These are phyloP conservation scores for Oncopeltus fasciatus DNA, from an alignment of 1,140 invertebrate genomes.

Conservation along the genomic window DNA sequence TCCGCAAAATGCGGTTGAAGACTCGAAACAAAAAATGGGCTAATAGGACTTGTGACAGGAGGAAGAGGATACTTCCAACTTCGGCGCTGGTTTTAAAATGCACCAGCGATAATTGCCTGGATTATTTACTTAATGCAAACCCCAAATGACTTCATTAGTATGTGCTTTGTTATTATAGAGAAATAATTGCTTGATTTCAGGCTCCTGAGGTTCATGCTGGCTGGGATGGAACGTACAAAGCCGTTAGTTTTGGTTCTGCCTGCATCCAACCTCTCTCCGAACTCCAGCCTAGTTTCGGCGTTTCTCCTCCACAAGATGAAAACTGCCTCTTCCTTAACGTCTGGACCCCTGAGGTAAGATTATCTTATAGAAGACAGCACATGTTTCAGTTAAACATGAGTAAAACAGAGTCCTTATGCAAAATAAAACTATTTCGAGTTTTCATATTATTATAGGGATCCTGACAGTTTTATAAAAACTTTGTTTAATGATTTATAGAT, in stretches of 20 bases:
- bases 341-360: conserved; percentile 34
- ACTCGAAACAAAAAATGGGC: too few relatives aligned
- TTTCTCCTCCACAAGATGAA: conserved; percentile 28
- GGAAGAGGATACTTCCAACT: too few relatives aligned
- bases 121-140: too few relatives aligned
- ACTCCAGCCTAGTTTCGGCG: conserved; percentile 18
- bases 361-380: too few relatives aligned
- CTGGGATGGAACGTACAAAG: conserved; percentile 32
- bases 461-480: conserved; percentile 2
- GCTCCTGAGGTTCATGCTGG: conserved; percentile 33
- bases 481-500: background rate
- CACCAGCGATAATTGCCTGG: too few relatives aligned
- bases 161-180: too few relatives aligned
- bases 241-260: conserved; percentile 33
- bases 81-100: too few relatives aligned
- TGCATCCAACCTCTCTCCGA: conserved; percentile 33
- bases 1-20: too few relatives aligned
- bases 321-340: conserved; percentile 40
- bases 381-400: background rate
- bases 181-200: too few relatives aligned
- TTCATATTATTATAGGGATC: background rate
- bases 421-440: background rate
- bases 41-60: too few relatives aligned
- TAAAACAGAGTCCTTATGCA: background rate
- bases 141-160: too few relatives aligned